Evolutionary conservation across 2,113 vertebrate species (phyloP).

Genomic region (Notiomystis cincta): DNA sequence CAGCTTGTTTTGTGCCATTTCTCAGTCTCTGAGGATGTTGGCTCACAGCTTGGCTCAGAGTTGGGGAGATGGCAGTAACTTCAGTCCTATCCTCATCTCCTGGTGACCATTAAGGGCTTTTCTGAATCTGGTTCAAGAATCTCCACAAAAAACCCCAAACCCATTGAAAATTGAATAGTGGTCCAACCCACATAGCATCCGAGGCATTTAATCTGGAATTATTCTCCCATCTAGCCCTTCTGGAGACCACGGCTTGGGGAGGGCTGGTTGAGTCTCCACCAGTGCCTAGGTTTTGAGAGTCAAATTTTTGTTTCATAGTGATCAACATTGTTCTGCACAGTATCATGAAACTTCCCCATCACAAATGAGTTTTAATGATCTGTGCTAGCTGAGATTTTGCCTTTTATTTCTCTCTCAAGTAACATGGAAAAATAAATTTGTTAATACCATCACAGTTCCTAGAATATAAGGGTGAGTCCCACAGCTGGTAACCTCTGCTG

Average conservation of each 20-base stretch:
- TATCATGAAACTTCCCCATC: neutral
- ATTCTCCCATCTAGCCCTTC: neutral
- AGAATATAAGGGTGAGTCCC: neutral
- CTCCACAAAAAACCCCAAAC: neutral
- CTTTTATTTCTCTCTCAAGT: conserved; percentile 41
- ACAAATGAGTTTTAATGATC: neutral
- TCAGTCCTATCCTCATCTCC: neutral
- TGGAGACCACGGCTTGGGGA: neutral
- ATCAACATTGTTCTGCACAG: neutral
- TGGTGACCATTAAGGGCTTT: neutral
- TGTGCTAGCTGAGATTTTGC: conserved; percentile 17
- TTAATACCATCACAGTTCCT: conserved; percentile 13
- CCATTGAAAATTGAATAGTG: neutral
- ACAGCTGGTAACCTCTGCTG: conserved; percentile 44
- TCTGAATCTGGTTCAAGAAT: neutral
- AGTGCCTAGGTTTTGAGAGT: neutral
- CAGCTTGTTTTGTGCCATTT: neutral
- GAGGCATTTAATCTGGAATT: neutral
- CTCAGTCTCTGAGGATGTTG: neutral
- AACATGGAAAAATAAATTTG: conserved; percentile 34
- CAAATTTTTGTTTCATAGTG: neutral
- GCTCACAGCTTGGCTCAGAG: neutral
- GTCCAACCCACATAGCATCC: accelerated
- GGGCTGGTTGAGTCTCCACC: neutral
- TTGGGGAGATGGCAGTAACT: neutral